Conservation (phyloP, 2,113 vertebrate species). For the Ptilonorhynchus violaceus region DNA sequence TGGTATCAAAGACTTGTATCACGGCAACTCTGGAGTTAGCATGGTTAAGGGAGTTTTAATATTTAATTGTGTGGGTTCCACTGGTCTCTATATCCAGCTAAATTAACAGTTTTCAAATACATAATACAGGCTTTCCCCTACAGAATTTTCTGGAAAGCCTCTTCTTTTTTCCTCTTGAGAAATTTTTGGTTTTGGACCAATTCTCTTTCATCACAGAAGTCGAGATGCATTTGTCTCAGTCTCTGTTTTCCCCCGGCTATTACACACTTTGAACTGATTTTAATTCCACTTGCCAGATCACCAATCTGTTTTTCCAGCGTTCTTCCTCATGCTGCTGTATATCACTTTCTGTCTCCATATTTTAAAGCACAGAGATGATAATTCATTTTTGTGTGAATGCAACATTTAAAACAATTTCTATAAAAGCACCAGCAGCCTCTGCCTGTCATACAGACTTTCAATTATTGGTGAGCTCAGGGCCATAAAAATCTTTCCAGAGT, state of each 20-base stretch:
- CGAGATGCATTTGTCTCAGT: constrained; percentile 3
- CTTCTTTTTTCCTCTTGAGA: background rate
- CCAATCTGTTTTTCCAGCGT: constrained; percentile 5
- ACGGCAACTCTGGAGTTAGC: background rate
- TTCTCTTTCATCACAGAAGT: background rate
- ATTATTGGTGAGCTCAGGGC: background rate
- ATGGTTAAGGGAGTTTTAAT: background rate
- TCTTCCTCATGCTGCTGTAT: background rate
- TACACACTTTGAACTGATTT: background rate
- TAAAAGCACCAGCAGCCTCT: background rate
- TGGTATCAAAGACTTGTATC: background rate
- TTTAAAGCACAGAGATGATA: background rate
- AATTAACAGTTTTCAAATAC: background rate
- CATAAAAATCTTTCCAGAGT: background rate
- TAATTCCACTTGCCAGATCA: background rate
- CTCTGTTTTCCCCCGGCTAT: background rate
- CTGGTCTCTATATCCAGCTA: background rate
- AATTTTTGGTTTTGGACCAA: constrained; percentile 23
- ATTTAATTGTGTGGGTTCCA: background rate
- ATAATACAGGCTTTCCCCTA: background rate
- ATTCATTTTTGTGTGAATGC: background rate
- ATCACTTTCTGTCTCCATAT: background rate
- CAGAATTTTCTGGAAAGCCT: constrained; percentile 44
- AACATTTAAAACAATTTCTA: background rate
- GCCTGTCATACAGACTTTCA: background rate